Conservation (phyloP, 2,888 invertebrate genomes). For the Malthinus flaveolus region DNA sequence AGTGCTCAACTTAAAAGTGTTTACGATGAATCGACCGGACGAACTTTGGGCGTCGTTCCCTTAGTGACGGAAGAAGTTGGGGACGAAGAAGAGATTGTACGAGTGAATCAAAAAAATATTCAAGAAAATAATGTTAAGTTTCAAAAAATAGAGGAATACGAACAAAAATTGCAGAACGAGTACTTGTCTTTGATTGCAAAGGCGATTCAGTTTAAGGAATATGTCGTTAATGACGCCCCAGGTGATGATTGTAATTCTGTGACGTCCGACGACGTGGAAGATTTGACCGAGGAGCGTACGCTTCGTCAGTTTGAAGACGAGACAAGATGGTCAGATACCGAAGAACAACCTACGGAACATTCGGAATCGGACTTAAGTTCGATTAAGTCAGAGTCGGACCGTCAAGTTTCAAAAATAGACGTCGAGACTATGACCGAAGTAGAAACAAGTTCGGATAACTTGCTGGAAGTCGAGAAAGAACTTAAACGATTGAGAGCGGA, state of each 20-base stretch:
- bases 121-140: not conserved
- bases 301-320: constrained; percentile 18
- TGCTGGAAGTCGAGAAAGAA: constrained; percentile 68
- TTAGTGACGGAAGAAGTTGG: not conserved
- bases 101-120: not conserved
- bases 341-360: not conserved
- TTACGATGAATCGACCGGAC: not conserved
- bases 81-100: not conserved
- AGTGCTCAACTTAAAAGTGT: not conserved
- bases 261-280: constrained; percentile 29
- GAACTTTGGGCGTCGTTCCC: not conserved
- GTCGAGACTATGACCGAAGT: constrained; percentile 24
- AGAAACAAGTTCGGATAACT: constrained; percentile 53
- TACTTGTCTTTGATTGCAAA: constrained; percentile 18
- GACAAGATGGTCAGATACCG: constrained; percentile 26
- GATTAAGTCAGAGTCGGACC: not conserved
- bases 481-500: constrained; percentile 60
- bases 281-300: not conserved
- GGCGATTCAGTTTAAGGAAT: constrained; percentile 18
- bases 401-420: constrained; percentile 14
- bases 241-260: constrained; percentile 31
- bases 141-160: constrained; percentile 7
- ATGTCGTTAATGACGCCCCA: not conserved
- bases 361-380: not conserved
- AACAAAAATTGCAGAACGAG: constrained; percentile 14